A percentile compares a stretch with the other conserved stretches of the same genome.
phyloP scores from a whole-genome alignment of 2,797 vertebrate genomes.

The Crenichthys baileyi region DNA sequence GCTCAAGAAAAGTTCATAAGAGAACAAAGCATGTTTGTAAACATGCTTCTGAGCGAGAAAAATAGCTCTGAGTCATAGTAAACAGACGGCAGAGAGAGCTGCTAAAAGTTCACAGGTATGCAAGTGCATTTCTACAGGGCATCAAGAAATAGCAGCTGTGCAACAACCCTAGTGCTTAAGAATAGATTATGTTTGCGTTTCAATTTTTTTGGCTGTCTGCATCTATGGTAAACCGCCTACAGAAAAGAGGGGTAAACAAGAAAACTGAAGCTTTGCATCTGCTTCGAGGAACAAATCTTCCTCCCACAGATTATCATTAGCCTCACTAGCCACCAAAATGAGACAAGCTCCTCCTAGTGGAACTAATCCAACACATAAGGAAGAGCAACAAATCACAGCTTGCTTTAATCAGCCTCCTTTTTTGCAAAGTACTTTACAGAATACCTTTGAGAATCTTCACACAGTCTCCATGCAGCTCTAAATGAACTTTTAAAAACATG shows the following conservation, averaged over 20 bases:
- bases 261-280: slow-evolving; percentile 42
- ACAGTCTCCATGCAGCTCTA: neutral
- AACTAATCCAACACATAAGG: slow-evolving; percentile 34
- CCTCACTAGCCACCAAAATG: slow-evolving; percentile 31
- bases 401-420: slow-evolving; percentile 1
- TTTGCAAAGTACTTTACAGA: slow-evolving; percentile 17
- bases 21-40: slow-evolving; percentile 17
- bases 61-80: slow-evolving; percentile 42
- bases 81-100: slow-evolving; percentile 5
- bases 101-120: slow-evolving; percentile 41
- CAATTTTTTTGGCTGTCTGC: slow-evolving; percentile 53
- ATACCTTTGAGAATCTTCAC: slow-evolving; percentile 18
- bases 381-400: slow-evolving; percentile 24
- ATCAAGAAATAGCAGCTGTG: slow-evolving; percentile 53
- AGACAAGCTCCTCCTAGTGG: slow-evolving; percentile 26
- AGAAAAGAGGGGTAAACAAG: slow-evolving; percentile 54
- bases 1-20: slow-evolving; percentile 41
- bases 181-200: slow-evolving; percentile 63
- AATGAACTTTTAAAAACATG: slow-evolving; percentile 36
- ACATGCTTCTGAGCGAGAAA: slow-evolving; percentile 23
- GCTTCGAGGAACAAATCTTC: slow-evolving; percentile 48
- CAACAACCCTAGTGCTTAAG: slow-evolving; percentile 61
- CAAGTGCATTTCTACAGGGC: slow-evolving; percentile 45
- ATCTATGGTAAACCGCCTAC: slow-evolving; percentile 59
- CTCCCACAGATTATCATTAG: slow-evolving; percentile 55